Base-by-base conservation (phyloP, 2,888 invertebrate species). In the Nipponacmea schrenckii region DNA sequence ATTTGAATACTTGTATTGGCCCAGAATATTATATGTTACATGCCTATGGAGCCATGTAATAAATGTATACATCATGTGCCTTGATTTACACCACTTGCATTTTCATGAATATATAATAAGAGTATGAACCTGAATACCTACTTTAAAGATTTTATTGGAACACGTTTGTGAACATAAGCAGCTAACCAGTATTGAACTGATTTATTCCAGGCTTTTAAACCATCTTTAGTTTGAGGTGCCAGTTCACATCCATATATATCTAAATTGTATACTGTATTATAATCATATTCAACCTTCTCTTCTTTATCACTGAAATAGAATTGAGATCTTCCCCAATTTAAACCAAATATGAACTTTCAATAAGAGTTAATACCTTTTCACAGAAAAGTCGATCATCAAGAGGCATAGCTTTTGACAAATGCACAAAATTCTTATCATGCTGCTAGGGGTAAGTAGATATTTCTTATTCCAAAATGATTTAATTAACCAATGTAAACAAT, bases 121-220 rank as follows among this genome's bases (percentile, higher is more conserved):
- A 1, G 4, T 39, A 39, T 39, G 10, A 2, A 39, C 4, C 39
- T 10, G 10, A 39, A 24, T 56, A 56, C 56, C 24, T 56, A 56
- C 56, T 56, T 56, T 2, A 56, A 14, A 24, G 56, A 56, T 24
- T 56, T 56, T 8, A 56, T 56, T 12, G 96, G 95, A 83, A 96
- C 94, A 79, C 95, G 91, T 84, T 94, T 95, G 88, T 98, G 97
- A 2, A 98, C 93, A 86, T 94, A 94, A 77, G 93, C 93, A 0
- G 96, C 97, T 81, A 98, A 92, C 98, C 98, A 98, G 88, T 95
- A 97, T 88, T 98, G 98, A 0, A 98, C 94, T 56, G 95, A 95
- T 84, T 94, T 95, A 88, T 98, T 98, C 98, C 98, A 98, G 68
- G 94, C 93, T 84, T 95, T 94, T 93, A 98, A 95, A 4, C 94